Base-by-base conservation (phyloP, 2,888 invertebrate species). In the Camponotus fellah region DNA sequence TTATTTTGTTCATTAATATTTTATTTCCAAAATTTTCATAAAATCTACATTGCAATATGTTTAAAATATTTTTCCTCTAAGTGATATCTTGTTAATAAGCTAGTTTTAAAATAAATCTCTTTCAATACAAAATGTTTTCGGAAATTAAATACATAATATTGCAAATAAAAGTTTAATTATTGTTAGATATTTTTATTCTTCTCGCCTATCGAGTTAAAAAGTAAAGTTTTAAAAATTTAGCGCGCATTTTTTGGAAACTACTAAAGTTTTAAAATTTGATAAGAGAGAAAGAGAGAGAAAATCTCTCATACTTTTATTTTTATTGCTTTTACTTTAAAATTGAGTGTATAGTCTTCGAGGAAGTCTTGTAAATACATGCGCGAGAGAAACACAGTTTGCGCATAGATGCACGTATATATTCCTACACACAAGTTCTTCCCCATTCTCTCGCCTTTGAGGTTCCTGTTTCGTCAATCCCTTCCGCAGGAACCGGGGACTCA, bases 401-500 rank as follows among this genome's bases (percentile, higher is more conserved):
- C 58, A 12, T 69, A n/a, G 58, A 32, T 37, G 69, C 43, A 1
- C 14, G 8, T 6, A n/a, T 66, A 58, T 46, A 43, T 34, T 76
- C 34, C 14, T 58, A 46, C 34, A 14, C 49, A 46, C 9, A n/a
- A 9, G n/a, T 49, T 68, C 9, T 58, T 56, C 10, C 56, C 62
- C 69, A 69, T 77, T 68, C 81, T 81, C 79, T 85, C 64, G 40
- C 12, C 32, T 40, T 21, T 62, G 34, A 32, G 34, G 34, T 60
- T 75, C 34, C 76, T 34, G 21, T 66, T 56, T 66, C 65, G 68
- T 46, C 58, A 26, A 32, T 84, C 72, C 76, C 80, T 85, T 85
- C 80, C 82, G 85, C 76, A 80, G 83, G 88, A 82, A 88, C 84
- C 82, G 72, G 76, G 74, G 53, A 32, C 14, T 37, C 32, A 32